Conservation (phyloP, 2,888 invertebrate genomes). For the Mythimna vitellina region DNA sequence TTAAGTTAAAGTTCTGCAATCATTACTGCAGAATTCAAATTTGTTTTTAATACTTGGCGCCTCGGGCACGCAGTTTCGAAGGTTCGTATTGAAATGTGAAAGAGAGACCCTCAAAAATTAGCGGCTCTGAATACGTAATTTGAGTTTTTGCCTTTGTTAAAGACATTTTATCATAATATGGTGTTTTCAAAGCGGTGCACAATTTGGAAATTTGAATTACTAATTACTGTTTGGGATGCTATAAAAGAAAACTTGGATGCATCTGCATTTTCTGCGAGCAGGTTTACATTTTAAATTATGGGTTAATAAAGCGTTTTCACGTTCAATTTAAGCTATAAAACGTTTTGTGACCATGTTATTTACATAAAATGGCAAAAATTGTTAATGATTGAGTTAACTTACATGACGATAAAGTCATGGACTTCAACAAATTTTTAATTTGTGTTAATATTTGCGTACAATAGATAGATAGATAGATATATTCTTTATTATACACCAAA, state of each 20-base stretch:
- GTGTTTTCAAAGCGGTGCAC: constrained; percentile 52
- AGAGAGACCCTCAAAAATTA: constrained; percentile 44
- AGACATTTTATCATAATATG: constrained; percentile 56
- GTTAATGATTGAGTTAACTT: background rate
- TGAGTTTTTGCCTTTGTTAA: constrained; percentile 46
- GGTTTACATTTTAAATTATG: constrained; percentile 27
- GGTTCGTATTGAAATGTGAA: constrained; percentile 54
- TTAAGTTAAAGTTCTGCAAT: constrained; percentile 67
- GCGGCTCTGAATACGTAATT: constrained; percentile 53
- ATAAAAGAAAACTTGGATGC: constrained; percentile 34
- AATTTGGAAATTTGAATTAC: constrained; percentile 59
- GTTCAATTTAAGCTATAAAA: constrained; percentile 1
- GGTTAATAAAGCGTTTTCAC: constrained; percentile 19
- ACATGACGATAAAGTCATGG: constrained; percentile 1
- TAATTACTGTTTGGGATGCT: constrained; percentile 46
- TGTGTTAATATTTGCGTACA: too few relatives aligned
- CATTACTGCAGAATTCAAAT: constrained; percentile 61
- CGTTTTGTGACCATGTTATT: constrained; percentile 7
- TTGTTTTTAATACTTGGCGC: constrained; percentile 65
- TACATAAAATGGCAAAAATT: constrained; percentile 1
- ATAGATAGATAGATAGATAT: too few relatives aligned
- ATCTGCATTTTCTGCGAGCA: constrained; percentile 25
- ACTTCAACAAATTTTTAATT: background rate
- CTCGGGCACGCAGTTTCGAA: constrained; percentile 59
- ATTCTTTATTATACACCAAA: too few relatives aligned